A percentile compares a stretch with the other conserved stretches of the same genome.
phyloP scores from a whole-genome alignment of 2,113 vertebrate species.

The Butorides virescens region DNA sequence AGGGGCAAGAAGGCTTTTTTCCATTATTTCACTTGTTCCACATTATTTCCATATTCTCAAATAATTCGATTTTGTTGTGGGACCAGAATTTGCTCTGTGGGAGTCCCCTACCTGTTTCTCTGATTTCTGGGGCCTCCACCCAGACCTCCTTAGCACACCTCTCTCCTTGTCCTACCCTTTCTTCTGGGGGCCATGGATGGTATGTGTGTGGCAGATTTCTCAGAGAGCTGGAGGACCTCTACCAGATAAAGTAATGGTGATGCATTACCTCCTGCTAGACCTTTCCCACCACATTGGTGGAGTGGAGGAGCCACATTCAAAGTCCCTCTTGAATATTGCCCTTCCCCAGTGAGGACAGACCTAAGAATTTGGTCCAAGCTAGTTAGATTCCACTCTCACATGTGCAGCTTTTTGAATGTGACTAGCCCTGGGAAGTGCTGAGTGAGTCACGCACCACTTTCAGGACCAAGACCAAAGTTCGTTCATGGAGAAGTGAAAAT shows the following conservation, averaged over 20 bases:
- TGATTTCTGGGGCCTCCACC: accelerated
- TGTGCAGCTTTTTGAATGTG: neutral
- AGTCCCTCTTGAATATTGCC: neutral
- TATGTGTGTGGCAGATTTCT: neutral
- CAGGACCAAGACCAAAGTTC: neutral
- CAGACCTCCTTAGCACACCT: neutral
- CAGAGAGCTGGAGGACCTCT: neutral
- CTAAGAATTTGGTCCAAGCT: neutral
- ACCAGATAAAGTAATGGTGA: neutral
- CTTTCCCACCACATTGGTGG: neutral
- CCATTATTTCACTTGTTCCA: neutral
- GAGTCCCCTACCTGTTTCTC: neutral
- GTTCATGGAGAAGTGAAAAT: slow-evolving; percentile 3
- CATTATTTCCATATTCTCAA: neutral
- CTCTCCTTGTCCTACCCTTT: neutral
- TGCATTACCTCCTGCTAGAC: neutral
- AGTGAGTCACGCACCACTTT: neutral
- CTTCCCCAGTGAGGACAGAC: neutral
- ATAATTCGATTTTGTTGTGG: neutral
- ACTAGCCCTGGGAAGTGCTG: neutral
- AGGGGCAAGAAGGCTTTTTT: neutral
- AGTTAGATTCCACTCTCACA: neutral
- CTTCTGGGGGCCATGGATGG: neutral
- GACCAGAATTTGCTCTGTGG: neutral
- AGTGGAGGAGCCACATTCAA: neutral